Conservation (phyloP, 2,888 invertebrate genomes). For the Chydorus sphaericus region DNA sequence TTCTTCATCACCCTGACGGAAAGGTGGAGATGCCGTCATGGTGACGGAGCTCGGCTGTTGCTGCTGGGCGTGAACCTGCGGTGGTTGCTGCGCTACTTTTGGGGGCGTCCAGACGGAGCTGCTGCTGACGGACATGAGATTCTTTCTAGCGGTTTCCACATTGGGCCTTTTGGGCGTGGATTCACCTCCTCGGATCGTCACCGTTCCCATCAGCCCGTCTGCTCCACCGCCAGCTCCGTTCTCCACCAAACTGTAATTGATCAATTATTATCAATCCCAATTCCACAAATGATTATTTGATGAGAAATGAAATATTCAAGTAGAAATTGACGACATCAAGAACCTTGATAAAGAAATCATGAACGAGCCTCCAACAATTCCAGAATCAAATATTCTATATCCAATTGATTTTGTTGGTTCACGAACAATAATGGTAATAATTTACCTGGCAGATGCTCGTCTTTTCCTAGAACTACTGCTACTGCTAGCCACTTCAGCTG, state of each 20-base stretch:
- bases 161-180: too few species aligned
- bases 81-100: not conserved
- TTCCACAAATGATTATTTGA: not conserved
- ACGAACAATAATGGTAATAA: conserved; percentile 20
- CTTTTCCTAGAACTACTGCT: conserved; percentile 37
- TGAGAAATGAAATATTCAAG: not conserved
- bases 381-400: conserved; percentile 9
- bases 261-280: not conserved
- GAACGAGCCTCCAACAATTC: not conserved
- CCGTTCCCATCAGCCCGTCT: conserved; percentile 4
- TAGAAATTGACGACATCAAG: not conserved
- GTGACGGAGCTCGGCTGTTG: not conserved
- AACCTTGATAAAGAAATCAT: too few species aligned
- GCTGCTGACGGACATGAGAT: conserved; percentile 14
- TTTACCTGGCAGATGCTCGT: conserved; percentile 48
- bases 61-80: not conserved
- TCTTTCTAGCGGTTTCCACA: too few species aligned
- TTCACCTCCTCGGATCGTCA: conserved; percentile 16
- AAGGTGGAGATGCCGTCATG: not conserved
- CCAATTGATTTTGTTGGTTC: conserved; percentile 20
- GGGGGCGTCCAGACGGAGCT: conserved; percentile 13
- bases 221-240: conserved; percentile 18
- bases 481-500: not conserved
- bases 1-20: conserved; percentile 12
- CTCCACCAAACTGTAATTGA: conserved; percentile 8